Percentiles rank a stretch among this genome's conserved stretches.
Evolutionary conservation across 2,797 vertebrate genomes (phyloP).

Genomic region (Hephaestus fuliginosus): DNA sequence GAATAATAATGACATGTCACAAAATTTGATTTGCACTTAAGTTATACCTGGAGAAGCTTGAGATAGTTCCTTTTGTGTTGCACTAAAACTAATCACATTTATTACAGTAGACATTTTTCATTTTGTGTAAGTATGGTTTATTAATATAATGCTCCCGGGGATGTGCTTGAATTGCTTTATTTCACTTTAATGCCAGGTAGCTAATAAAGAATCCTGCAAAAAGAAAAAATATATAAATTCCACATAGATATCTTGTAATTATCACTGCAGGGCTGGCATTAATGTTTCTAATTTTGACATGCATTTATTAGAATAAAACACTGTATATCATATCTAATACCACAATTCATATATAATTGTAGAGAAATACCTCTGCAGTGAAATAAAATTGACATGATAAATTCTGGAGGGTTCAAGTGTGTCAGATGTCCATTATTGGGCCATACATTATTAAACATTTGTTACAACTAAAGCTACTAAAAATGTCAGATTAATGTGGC

Average conservation of each 20-base stretch:
- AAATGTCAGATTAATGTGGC: background rate
- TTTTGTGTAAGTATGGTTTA: constrained; percentile 20
- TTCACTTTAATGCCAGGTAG: constrained; percentile 13
- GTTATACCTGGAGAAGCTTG: background rate
- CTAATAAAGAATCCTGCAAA: background rate
- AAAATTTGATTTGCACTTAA: background rate
- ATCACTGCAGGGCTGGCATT: background rate
- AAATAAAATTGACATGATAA: background rate
- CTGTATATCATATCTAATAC: background rate
- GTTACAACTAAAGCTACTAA: background rate
- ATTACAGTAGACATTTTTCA: background rate
- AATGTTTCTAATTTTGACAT: background rate
- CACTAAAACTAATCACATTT: background rate
- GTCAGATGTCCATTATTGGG: background rate
- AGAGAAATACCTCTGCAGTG: background rate
- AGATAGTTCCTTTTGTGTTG: background rate
- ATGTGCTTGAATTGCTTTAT: constrained; percentile 10
- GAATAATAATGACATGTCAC: background rate
- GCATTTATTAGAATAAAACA: background rate
- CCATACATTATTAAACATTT: background rate
- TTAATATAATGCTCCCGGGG: background rate
- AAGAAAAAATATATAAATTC: background rate
- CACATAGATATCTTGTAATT: background rate
- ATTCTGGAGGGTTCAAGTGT: background rate
- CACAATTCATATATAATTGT: background rate